Evolutionary conservation across 2,888 invertebrate genomes (phyloP), one percentile per base, ranked within the genome.

Genomic region (Orchestes rusci): DNA sequence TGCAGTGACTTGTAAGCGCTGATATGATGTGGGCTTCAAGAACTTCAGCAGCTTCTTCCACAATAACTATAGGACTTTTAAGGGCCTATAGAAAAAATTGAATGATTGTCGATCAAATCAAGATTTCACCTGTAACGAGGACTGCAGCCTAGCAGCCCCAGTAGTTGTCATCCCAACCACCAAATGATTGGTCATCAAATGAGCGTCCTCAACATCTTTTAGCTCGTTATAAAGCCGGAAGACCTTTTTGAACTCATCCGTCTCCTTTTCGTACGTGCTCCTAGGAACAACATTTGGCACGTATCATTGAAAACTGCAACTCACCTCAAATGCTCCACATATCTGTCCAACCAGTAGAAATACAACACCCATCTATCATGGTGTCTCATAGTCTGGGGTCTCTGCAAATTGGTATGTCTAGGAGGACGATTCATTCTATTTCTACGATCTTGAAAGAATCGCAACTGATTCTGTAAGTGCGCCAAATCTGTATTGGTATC

Each of bases 31-130:
- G 92, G 0, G 84, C 75, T 62, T 93, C 93, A 23, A 90, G 66
- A 0, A 91, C 84, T 70, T 92, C 90, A 0, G 89, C 91, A 1
- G 91, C 91, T 69, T 93, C 93, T 51, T 93, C 92, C 1, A 92
- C 83, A 12, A 87, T 75, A 0, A 85, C 83, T 55, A 86, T 79
- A 48, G 78, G 76, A 3, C 79, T 76, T 44, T 73, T 67, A 2
- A 86, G 64, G 34, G 73, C 68, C 44, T 50, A 27, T 18, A 50
- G 18, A 33, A 2, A 3, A 29, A 29, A 16, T 20, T 39, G 7
- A 4, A 30, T 40, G 1, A 17, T 16, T 30, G 19, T 17, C 7
- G 3, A 31, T 30, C 17, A n/a, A n/a, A n/a, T n/a, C n/a, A n/a
- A n/a, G n/a, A n/a, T 15, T 4, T 31, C 40, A 49, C 49, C 50